These are phyloP conservation scores for Euleptes europaea DNA, from an alignment of 2,113 vertebrate species.

Conservation along the genomic window DNA sequence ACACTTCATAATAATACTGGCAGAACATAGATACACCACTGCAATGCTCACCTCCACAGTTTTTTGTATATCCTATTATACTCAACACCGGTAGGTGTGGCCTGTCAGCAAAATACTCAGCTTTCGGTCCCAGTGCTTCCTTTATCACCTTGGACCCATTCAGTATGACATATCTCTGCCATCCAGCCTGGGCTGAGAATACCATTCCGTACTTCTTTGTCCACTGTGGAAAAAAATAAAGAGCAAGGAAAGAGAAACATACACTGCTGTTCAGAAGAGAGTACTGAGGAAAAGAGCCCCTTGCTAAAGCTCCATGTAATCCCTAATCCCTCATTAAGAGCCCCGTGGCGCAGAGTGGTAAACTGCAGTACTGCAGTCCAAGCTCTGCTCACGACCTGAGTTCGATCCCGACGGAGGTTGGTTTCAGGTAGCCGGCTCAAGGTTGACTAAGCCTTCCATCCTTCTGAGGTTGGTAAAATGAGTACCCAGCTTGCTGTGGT, in stretches of 20 bases:
- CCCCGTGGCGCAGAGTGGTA: too few species aligned
- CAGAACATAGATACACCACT: not conserved
- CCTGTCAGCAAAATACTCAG: conserved; percentile 68
- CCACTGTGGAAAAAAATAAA: conserved; percentile 58
- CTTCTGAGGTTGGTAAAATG: too few species aligned
- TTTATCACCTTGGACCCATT: conserved; percentile 62
- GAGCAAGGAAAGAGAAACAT: not conserved
- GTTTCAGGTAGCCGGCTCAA: too few species aligned
- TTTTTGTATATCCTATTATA: not conserved
- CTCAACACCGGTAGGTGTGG: not conserved
- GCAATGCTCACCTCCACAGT: not conserved
- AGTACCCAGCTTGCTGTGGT: too few species aligned
- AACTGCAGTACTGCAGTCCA: too few species aligned
- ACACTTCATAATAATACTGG: not conserved
- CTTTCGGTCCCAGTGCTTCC: conserved; percentile 62
- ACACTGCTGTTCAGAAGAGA: not conserved
- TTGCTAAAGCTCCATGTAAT: too few species aligned
- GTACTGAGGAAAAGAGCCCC: too few species aligned
- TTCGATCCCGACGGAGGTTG: too few species aligned
- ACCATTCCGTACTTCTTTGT: conserved; percentile 65
- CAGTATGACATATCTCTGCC: conserved; percentile 61
- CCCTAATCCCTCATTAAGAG: too few species aligned
- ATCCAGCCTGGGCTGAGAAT: conserved; percentile 65
- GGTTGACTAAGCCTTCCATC: too few species aligned
- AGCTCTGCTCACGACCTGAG: too few species aligned